Conservation (phyloP, 2,888 invertebrate genomes). For the Pheosia gnoma region DNA sequence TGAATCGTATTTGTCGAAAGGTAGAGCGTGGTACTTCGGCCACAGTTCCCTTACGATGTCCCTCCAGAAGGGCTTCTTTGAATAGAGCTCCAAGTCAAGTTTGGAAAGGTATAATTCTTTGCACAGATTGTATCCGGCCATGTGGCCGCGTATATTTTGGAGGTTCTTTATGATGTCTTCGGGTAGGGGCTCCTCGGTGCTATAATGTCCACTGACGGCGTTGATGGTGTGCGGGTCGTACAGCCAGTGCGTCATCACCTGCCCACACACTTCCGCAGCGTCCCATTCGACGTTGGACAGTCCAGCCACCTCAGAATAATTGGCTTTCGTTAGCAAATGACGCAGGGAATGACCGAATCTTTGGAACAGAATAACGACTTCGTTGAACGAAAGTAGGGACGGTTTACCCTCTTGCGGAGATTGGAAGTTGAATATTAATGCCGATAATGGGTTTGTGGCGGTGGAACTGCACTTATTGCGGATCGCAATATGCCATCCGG, state of each 20-base stretch:
- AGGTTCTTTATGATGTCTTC: constrained; percentile 86
- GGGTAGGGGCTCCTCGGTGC: constrained; percentile 88
- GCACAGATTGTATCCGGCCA: constrained; percentile 92
- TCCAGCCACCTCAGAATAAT: constrained; percentile 93
- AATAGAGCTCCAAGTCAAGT: constrained; percentile 92
- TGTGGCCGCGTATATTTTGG: constrained; percentile 86
- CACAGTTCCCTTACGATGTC: constrained; percentile 90
- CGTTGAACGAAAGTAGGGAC: constrained; percentile 89
- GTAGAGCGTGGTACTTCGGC: constrained; percentile 91
- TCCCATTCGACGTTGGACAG: constrained; percentile 97
- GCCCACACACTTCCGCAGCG: constrained; percentile 91
- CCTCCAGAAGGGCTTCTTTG: constrained; percentile 91
- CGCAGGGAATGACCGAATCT: constrained; percentile 95
- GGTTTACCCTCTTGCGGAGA: constrained; percentile 86
- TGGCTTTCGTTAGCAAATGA: constrained; percentile 91
- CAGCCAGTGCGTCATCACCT: constrained; percentile 93
- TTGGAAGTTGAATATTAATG: constrained; percentile 93
- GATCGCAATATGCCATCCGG: constrained; percentile 92
- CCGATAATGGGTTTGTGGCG: constrained; percentile 88
- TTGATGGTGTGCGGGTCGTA: constrained; percentile 85
- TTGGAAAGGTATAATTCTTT: constrained; percentile 91
- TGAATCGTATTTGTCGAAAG: constrained; percentile 90
- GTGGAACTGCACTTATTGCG: constrained; percentile 87
- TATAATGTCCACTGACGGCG: constrained; percentile 89
- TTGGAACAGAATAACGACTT: constrained; percentile 90